A percentile compares a stretch with the other conserved stretches of the same genome.
Conservation (phyloP, 2,888 invertebrate genomes). For the Odontomyia ornata region DNA sequence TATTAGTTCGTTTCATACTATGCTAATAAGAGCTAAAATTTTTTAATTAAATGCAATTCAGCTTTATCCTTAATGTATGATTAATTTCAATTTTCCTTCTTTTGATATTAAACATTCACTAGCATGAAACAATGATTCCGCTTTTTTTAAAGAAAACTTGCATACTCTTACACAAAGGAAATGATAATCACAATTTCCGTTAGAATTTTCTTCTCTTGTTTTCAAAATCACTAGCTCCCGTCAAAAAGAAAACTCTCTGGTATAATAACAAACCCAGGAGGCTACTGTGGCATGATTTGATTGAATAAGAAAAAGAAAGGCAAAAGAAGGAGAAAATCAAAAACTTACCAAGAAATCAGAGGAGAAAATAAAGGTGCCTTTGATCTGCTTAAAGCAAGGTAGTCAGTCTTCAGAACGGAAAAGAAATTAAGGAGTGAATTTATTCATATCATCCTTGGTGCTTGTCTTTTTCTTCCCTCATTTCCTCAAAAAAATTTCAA, state of each 20-base stretch:
- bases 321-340: neutral
- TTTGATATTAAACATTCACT: no score
- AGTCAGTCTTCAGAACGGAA: neutral
- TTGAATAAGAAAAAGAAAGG: neutral
- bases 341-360: constrained; percentile 2
- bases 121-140: no score
- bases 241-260: neutral
- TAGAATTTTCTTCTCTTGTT: neutral
- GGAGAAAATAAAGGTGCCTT: neutral
- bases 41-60: no score
- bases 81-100: no score
- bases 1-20: no score
- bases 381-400: neutral
- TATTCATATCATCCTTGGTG: neutral
- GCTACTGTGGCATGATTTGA: neutral
- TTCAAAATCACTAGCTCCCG: neutral
- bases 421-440: constrained; percentile 16
- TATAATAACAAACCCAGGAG: neutral
- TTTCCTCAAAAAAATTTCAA: neutral
- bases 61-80: no score
- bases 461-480: neutral
- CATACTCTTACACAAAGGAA: no score
- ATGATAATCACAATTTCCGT: constrained; percentile 19
- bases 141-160: no score
- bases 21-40: no score